Evolutionary conservation across 2,797 vertebrate genomes (phyloP).

Genomic region (Zonotrichia albicollis): DNA sequence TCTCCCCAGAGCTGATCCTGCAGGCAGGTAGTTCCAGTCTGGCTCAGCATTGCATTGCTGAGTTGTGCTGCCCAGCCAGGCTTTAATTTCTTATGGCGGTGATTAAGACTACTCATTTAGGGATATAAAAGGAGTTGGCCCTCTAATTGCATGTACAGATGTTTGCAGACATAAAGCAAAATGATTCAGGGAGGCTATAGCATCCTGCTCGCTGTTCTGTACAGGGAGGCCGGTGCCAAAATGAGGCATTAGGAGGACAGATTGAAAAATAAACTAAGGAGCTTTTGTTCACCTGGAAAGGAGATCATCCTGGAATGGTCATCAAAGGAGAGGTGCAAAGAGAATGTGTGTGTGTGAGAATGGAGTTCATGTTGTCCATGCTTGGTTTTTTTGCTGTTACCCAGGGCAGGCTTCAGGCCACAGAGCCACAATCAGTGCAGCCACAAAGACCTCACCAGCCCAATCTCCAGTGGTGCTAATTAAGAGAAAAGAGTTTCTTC

Average conservation of each 20-base stretch:
- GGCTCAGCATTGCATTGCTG: background rate
- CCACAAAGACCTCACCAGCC: background rate
- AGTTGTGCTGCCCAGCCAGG: conserved; percentile 14
- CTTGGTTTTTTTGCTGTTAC: background rate
- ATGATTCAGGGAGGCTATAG: background rate
- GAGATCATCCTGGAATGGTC: background rate
- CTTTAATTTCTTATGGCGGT: conserved; percentile 18
- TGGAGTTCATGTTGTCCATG: background rate
- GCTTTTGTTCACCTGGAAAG: background rate
- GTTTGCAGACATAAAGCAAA: conserved; percentile 57
- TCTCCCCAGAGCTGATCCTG: background rate
- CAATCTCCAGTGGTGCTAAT: background rate
- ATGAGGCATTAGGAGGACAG: background rate
- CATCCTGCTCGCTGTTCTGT: background rate
- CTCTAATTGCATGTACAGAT: conserved; percentile 48
- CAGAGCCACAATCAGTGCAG: background rate
- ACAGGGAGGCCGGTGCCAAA: background rate
- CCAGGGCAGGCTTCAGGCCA: background rate
- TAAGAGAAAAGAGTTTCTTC: background rate
- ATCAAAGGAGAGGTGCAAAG: background rate
- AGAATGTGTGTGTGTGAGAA: background rate
- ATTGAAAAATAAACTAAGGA: background rate
- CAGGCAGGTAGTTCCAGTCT: background rate
- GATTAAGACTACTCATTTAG: conserved; percentile 61
- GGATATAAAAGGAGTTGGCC: conserved; percentile 52